Evolutionary conservation across 2,113 vertebrate genomes (phyloP).

Genomic region (Paradisaea rubra): DNA sequence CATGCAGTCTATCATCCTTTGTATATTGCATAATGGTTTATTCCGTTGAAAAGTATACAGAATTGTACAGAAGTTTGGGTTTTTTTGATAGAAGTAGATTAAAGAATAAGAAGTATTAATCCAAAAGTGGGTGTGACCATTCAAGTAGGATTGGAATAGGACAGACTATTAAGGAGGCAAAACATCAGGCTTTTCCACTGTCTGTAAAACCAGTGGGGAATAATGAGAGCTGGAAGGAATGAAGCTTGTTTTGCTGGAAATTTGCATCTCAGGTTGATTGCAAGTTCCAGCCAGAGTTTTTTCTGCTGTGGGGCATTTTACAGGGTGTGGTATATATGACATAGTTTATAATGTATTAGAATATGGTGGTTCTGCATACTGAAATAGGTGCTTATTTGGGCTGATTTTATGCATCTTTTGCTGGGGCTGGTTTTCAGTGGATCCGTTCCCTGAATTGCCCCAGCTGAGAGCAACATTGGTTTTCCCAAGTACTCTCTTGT

Average conservation of each 20-base stretch:
- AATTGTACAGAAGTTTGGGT: neutral
- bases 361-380: neutral
- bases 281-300: neutral
- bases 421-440: neutral
- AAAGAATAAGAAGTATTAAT: conserved; percentile 4
- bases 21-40: neutral
- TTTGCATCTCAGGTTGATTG: neutral
- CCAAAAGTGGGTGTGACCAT: neutral
- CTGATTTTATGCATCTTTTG: neutral
- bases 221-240: neutral
- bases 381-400: neutral
- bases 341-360: neutral
- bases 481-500: neutral
- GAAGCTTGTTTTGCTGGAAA: neutral
- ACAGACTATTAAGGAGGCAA: neutral
- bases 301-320: neutral
- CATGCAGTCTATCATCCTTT: neutral
- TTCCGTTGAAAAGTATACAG: neutral
- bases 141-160: neutral
- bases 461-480: neutral
- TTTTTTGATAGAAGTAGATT: neutral
- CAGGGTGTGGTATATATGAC: neutral
- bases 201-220: neutral
- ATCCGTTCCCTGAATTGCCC: neutral
- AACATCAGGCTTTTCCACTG: neutral